Conservation (phyloP, 2,113 vertebrate species). For the Pygoscelis antarcticus region DNA sequence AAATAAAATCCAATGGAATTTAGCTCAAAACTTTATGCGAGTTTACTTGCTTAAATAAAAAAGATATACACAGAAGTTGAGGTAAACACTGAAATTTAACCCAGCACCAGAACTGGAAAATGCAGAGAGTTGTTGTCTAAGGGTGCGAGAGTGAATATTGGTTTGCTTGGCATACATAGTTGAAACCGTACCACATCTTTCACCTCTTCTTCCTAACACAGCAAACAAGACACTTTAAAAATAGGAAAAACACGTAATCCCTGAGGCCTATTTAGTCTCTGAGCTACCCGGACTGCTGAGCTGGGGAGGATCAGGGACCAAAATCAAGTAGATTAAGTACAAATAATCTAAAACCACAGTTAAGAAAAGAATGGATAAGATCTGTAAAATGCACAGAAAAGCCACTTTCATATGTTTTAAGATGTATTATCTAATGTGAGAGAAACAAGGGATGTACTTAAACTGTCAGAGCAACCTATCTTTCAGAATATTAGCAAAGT, state of each 20-base stretch:
- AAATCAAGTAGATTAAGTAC: neutral
- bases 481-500: neutral
- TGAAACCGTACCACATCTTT: neutral
- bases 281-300: neutral
- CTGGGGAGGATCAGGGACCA: neutral
- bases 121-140: neutral
- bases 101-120: neutral
- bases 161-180: neutral
- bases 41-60: neutral
- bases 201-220: neutral
- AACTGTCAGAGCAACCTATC: neutral
- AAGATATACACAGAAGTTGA: neutral
- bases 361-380: neutral
- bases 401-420: neutral
- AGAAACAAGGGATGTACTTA: neutral
- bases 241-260: neutral
- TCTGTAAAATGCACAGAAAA: neutral
- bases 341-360: neutral
- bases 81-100: neutral
- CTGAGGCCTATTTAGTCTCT: neutral
- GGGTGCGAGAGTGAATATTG: neutral
- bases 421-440: neutral
- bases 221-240: neutral
- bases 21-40: neutral
- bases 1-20: neutral